Evolutionary conservation across 2,113 vertebrate species (phyloP).

Genomic region (Procavia capensis): DNA sequence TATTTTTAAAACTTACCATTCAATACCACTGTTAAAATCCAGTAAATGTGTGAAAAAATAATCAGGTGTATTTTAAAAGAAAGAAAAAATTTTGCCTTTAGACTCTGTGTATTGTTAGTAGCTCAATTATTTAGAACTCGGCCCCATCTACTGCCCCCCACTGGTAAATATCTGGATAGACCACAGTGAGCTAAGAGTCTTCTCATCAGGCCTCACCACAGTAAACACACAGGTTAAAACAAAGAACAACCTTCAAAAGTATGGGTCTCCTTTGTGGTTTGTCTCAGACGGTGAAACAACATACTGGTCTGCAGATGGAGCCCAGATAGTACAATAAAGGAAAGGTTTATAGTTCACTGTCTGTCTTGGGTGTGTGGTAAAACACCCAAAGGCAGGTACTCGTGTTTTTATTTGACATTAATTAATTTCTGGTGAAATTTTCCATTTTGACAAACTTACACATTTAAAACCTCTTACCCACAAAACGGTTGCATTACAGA

Average conservation of each 20-base stretch:
- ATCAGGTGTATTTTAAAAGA: slow-evolving; percentile 38
- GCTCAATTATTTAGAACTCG: slow-evolving; percentile 34
- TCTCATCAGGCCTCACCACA: slow-evolving; percentile 66
- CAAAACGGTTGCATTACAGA: slow-evolving; percentile 37
- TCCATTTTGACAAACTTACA: slow-evolving; percentile 59
- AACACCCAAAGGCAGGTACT: slow-evolving; percentile 67
- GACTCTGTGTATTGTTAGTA: not conserved
- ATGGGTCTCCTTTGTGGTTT: slow-evolving; percentile 73
- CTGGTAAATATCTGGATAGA: slow-evolving; percentile 43
- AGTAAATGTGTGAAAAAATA: slow-evolving; percentile 57
- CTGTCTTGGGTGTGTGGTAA: slow-evolving; percentile 62
- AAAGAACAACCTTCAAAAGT: slow-evolving; percentile 78
- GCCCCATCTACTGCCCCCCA: slow-evolving; percentile 67
- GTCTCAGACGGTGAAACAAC: slow-evolving; percentile 75
- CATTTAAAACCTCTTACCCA: slow-evolving; percentile 46
- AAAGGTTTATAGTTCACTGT: slow-evolving; percentile 70
- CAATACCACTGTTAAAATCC: slow-evolving; percentile 64
- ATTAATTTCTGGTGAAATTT: slow-evolving; percentile 68
- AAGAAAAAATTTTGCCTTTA: not conserved
- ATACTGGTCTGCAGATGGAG: slow-evolving; percentile 62
- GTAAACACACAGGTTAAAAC: slow-evolving; percentile 70
- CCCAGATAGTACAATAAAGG: slow-evolving; percentile 59
- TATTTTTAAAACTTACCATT: not conserved
- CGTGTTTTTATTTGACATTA: slow-evolving; percentile 67
- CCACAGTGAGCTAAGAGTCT: slow-evolving; percentile 51